A percentile compares a stretch with the other conserved stretches of the same genome.
These are phyloP conservation scores for Drosophila pegasa DNA, from an alignment of 2,888 invertebrate genomes.

Conservation along the genomic window DNA sequence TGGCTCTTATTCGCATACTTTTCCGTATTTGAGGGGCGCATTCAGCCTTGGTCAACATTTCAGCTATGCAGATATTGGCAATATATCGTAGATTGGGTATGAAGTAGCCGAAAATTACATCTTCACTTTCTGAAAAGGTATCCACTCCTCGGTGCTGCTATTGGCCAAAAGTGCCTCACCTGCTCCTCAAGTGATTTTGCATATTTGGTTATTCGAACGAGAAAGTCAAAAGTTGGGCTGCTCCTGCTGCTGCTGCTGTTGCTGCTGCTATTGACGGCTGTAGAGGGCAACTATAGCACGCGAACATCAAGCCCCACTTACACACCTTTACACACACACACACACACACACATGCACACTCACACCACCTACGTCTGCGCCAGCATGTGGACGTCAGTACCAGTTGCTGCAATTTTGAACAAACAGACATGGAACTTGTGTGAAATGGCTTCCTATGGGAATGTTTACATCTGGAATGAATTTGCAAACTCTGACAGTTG, in stretches of 20 bases:
- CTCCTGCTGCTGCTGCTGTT: slow-evolving; percentile 10
- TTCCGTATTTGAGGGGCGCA: neutral
- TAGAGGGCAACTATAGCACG: slow-evolving; percentile 46
- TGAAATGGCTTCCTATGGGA: slow-evolving; percentile 74
- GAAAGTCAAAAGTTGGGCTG: slow-evolving; percentile 58
- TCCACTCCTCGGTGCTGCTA: slow-evolving; percentile 28
- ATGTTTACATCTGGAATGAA: slow-evolving; percentile 77
- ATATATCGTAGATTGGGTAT: neutral
- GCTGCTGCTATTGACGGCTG: slow-evolving; percentile 42
- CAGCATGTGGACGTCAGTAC: slow-evolving; percentile 51
- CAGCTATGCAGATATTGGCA: neutral
- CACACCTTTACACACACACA: slow-evolving; percentile 9
- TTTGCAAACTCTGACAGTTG: slow-evolving; percentile 75
- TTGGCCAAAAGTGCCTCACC: neutral
- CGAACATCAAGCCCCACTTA: slow-evolving; percentile 14
- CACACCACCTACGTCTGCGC: neutral
- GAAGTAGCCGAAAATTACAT: neutral
- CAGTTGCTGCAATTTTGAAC: slow-evolving; percentile 70
- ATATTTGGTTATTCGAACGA: slow-evolving; percentile 32
- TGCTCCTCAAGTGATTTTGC: slow-evolving; percentile 32
- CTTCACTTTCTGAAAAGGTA: slow-evolving; percentile 31
- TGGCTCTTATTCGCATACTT: neutral
- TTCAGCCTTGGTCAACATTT: no score
- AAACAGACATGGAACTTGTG: slow-evolving; percentile 74
- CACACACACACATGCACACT: neutral